Evolutionary conservation across 2,113 vertebrate species (phyloP).

Genomic region (Cavia porcellus): DNA sequence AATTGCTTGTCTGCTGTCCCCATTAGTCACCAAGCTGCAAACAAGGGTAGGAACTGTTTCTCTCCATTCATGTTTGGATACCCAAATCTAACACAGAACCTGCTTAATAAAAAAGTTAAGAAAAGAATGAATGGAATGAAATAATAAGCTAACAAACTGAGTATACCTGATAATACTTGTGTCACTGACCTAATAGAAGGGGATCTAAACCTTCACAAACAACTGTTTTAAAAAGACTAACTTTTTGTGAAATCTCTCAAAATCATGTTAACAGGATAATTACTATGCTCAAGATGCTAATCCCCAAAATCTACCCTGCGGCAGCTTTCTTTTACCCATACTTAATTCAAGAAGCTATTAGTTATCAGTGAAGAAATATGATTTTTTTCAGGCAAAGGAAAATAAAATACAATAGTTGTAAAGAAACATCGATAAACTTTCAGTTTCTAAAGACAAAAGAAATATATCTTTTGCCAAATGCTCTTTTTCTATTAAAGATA

Average conservation of each 20-base stretch:
- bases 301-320: not conserved
- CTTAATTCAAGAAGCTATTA: not conserved
- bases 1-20: not conserved
- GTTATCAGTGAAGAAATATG: not conserved
- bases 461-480: conserved; percentile 4
- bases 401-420: not conserved
- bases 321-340: not conserved
- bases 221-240: not conserved
- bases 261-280: conserved; percentile 13
- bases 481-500: conserved; percentile 54
- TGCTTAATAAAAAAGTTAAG: conserved; percentile 45
- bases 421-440: not conserved
- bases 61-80: not conserved
- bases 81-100: not conserved
- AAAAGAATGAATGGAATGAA: not conserved
- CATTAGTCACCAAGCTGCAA: not conserved
- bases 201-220: not conserved
- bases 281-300: not conserved
- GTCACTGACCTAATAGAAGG: not conserved
- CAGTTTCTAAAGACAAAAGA: not conserved
- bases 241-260: not conserved
- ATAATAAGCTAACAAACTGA: not conserved
- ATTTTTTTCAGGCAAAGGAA: not conserved
- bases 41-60: not conserved
- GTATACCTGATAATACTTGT: not conserved